These are phyloP conservation scores for Xyrauchen texanus DNA, from an alignment of 2,113 vertebrate species.

Conservation along the genomic window DNA sequence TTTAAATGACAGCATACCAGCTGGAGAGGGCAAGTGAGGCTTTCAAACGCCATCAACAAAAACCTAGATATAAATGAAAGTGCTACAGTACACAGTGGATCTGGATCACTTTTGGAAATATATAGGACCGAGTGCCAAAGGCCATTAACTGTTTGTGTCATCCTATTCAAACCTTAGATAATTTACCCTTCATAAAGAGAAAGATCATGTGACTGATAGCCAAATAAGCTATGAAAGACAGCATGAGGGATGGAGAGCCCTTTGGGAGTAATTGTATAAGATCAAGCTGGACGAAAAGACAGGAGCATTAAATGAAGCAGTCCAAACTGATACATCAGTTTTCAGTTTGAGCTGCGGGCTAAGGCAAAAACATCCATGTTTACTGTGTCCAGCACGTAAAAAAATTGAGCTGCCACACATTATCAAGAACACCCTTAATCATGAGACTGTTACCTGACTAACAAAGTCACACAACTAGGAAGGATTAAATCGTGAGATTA, in stretches of 20 bases:
- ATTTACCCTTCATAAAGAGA: constrained; percentile 11
- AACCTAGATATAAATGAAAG: not conserved
- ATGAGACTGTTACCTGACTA: constrained; percentile 44
- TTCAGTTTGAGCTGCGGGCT: not conserved
- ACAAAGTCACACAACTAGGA: not conserved
- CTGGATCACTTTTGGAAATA: constrained; percentile 18
- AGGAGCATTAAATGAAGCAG: constrained; percentile 42
- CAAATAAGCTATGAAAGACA: not conserved
- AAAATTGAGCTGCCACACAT: constrained; percentile 53
- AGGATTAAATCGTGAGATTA: constrained; percentile 26
- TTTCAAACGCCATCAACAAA: constrained; percentile 43
- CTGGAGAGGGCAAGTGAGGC: not conserved
- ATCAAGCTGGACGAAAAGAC: constrained; percentile 24
- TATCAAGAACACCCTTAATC: constrained; percentile 50
- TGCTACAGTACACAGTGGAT: not conserved
- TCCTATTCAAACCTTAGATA: not conserved
- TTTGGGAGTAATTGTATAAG: constrained; percentile 18
- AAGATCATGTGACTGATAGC: not conserved
- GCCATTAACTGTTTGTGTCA: not conserved
- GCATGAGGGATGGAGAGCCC: not conserved
- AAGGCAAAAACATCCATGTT: constrained; percentile 31
- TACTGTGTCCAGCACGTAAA: constrained; percentile 36
- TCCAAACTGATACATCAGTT: constrained; percentile 36
- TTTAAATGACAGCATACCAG: constrained; percentile 36
- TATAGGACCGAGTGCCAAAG: constrained; percentile 8